A percentile compares a stretch with the other conserved stretches of the same genome.
phyloP scores from a whole-genome alignment of 30 jellyfish, hydroid and myxozoan genomes.

The Aurelia aurita complex sp. Pacific region DNA sequence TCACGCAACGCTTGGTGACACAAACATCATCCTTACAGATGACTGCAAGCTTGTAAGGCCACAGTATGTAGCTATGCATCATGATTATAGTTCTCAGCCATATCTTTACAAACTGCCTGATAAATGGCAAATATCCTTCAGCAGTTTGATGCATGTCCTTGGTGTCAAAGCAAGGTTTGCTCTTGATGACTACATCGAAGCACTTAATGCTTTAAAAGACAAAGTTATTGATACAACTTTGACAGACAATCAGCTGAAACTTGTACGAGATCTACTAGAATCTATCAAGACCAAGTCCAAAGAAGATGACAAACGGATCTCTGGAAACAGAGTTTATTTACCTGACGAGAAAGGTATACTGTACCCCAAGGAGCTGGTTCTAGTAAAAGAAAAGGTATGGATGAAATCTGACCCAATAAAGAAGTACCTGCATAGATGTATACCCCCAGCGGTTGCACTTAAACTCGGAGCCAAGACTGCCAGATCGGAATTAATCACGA shows the following conservation, averaged over 20 bases:
- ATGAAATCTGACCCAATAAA: conserved; percentile 6
- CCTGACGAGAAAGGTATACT: conserved; percentile 55
- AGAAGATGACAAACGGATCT: neutral
- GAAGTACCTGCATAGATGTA: conserved; percentile 27
- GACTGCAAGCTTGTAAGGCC: conserved; percentile 25
- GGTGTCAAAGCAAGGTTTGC: conserved; percentile 43
- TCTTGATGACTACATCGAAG: conserved; percentile 19
- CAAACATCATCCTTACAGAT: conserved; percentile 7
- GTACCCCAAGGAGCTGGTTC: neutral
- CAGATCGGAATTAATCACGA: conserved; percentile 27
- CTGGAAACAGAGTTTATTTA: conserved; percentile 2
- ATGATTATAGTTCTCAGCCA: conserved; percentile 31
- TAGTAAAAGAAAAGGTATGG: conserved; percentile 61
- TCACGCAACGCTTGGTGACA: neutral
- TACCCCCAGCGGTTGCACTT: conserved; percentile 47
- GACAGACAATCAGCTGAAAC: conserved; percentile 6
- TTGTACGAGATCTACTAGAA: conserved; percentile 45
- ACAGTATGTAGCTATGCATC: conserved; percentile 8
- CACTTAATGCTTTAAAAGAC: conserved; percentile 6
- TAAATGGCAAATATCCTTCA: neutral
- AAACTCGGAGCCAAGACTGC: conserved; percentile 55
- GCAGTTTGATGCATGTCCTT: conserved; percentile 32
- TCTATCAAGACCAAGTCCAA: conserved; percentile 5
- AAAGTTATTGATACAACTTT: conserved; percentile 1
- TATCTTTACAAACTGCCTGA: conserved; percentile 42